Evolutionary conservation across 35 echinoderm and acorn worm species (phyloP).

Genomic region (Apostichopus japonicus): DNA sequence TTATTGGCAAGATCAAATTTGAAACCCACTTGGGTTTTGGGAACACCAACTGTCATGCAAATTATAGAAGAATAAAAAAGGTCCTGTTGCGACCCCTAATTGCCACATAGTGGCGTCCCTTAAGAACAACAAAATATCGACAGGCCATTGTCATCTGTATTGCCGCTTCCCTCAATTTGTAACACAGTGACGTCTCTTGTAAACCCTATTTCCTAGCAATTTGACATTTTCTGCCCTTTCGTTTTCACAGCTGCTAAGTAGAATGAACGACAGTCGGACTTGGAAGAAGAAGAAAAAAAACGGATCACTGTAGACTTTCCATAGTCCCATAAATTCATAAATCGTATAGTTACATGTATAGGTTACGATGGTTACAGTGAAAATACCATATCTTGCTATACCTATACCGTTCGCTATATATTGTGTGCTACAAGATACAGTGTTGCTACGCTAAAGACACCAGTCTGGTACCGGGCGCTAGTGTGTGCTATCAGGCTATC

Average conservation of each 20-base stretch:
- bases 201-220: neutral
- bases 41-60: constrained; percentile 12
- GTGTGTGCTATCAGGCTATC: too few species aligned
- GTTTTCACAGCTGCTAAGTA: neutral
- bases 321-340: too few species aligned
- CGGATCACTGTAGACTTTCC: too few species aligned
- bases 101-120: constrained; percentile 20
- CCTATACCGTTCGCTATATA: too few species aligned
- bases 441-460: too few species aligned
- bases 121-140: constrained; percentile 18
- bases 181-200: neutral
- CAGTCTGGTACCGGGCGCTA: too few species aligned
- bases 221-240: constrained; percentile 7
- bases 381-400: too few species aligned
- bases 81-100: constrained; percentile 36
- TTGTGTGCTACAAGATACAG: too few species aligned
- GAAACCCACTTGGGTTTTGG: neutral
- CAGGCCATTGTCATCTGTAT: neutral
- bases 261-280: neutral
- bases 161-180: constrained; percentile 6
- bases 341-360: too few species aligned
- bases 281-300: too few species aligned
- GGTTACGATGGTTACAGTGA: too few species aligned
- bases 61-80: neutral
- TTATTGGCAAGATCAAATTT: constrained; percentile 39